Percentiles rank a stretch among this genome's conserved stretches.
phyloP scores from a whole-genome alignment of 1,140 invertebrate species.

The Scaptomyza pallida region DNA sequence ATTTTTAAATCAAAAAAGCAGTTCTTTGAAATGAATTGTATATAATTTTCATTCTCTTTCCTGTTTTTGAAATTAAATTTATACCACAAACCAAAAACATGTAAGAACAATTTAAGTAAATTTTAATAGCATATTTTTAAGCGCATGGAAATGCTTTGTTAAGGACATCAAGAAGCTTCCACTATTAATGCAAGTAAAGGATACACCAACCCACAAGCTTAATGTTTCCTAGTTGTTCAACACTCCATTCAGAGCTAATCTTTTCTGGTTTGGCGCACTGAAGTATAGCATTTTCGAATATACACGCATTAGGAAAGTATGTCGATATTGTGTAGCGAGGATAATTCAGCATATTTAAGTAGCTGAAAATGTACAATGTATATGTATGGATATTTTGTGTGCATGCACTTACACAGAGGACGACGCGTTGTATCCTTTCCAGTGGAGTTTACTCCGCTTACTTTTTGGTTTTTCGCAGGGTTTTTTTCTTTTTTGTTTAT shows the following conservation, averaged over 20 bases:
- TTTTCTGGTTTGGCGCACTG: background rate
- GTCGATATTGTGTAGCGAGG: slow-evolving; percentile 16
- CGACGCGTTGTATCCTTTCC: slow-evolving; percentile 58
- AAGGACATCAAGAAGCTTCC: no score
- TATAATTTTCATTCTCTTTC: no score
- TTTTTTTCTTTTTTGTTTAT: background rate
- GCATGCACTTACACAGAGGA: slow-evolving; percentile 63
- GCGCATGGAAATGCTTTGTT: no score
- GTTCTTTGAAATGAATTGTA: no score
- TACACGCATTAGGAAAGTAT: slow-evolving; percentile 1
- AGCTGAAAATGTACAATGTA: slow-evolving; percentile 11
- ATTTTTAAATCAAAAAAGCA: no score
- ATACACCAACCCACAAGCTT: background rate
- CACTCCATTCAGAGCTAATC: slow-evolving; percentile 8
- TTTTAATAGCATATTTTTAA: no score
- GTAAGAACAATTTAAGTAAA: no score
- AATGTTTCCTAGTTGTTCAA: background rate
- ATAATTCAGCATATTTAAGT: slow-evolving; percentile 23
- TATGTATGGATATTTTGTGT: background rate
- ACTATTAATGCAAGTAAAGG: background rate
- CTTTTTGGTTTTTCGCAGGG: slow-evolving; percentile 42
- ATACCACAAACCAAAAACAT: no score
- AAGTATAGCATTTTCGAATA: background rate
- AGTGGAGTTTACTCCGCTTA: slow-evolving; percentile 49
- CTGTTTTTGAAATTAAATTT: no score